These are phyloP conservation scores for Nomada fucata DNA, from an alignment of 2,888 invertebrate genomes.

Conservation along the genomic window DNA sequence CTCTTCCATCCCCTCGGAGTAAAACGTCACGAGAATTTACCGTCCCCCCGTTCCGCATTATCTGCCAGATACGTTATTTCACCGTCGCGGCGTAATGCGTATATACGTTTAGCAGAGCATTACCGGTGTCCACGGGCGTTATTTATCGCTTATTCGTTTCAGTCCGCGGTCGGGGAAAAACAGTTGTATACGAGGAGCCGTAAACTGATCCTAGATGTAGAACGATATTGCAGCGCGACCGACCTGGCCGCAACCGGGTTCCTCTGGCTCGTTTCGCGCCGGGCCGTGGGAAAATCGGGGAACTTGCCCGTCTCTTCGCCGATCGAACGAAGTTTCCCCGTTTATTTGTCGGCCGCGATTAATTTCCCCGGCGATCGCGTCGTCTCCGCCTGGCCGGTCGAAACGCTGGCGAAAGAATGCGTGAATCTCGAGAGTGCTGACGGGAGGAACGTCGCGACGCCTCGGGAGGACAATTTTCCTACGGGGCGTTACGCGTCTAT, in stretches of 20 bases:
- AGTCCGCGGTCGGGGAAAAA: conserved; percentile 29
- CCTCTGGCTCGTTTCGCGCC: conserved; percentile 42
- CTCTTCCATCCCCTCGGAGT: background rate
- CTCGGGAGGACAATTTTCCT: too few relatives aligned
- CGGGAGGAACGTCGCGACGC: too few relatives aligned
- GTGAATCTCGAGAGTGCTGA: background rate
- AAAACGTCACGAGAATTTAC: conserved; percentile 57
- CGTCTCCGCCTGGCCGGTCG: background rate
- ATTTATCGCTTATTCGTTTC: conserved; percentile 71
- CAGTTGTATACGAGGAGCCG: conserved; percentile 49
- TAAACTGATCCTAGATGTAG: conserved; percentile 58
- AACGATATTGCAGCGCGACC: conserved; percentile 39
- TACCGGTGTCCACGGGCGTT: conserved; percentile 55
- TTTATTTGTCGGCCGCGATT: conserved; percentile 63
- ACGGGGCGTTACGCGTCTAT: too few relatives aligned
- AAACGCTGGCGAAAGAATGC: background rate
- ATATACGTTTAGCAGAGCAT: conserved; percentile 63
- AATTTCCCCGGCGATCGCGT: conserved; percentile 61
- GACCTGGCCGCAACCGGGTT: background rate
- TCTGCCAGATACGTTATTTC: conserved; percentile 58
- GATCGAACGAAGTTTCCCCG: conserved; percentile 46
- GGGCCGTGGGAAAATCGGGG: conserved; percentile 63
- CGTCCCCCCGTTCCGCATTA: conserved; percentile 50
- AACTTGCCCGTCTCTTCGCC: conserved; percentile 56
- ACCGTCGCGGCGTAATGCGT: conserved; percentile 34